Evolutionary conservation across 2,113 vertebrate genomes (phyloP).

Genomic region (Synchiropus splendidus): DNA sequence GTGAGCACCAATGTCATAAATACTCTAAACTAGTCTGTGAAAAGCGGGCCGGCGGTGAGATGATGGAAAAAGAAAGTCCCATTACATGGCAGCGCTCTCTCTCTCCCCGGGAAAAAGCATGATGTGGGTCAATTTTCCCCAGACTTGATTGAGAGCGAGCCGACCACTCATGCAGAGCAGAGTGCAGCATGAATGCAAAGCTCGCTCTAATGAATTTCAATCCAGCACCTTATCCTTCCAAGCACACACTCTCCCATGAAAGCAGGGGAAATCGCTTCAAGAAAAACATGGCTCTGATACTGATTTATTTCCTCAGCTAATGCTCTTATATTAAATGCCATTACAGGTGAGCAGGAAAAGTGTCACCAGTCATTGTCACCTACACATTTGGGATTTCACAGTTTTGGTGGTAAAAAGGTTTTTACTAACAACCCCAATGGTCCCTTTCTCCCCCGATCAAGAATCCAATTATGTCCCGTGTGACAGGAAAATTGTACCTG

Average conservation of each 20-base stretch:
- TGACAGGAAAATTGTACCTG: no score
- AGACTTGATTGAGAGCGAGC: slow-evolving; percentile 46
- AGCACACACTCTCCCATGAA: slow-evolving; percentile 13
- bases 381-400: no score
- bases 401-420: no score
- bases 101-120: slow-evolving; percentile 28
- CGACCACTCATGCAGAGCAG: slow-evolving; percentile 34
- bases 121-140: slow-evolving; percentile 35
- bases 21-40: no score
- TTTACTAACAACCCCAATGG: no score
- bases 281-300: slow-evolving; percentile 45
- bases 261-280: slow-evolving; percentile 18
- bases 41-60: slow-evolving; percentile 5
- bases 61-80: slow-evolving; percentile 23
- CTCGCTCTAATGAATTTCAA: slow-evolving; percentile 49
- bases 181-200: slow-evolving; percentile 22
- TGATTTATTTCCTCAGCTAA: slow-evolving; percentile 66
- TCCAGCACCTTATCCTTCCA: slow-evolving; percentile 17
- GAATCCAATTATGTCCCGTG: no score
- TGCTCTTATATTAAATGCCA: slow-evolving; percentile 30
- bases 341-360: no score
- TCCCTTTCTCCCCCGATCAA: no score
- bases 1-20: no score
- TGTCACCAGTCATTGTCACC: no score
- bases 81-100: slow-evolving; percentile 11